phyloP scores from a whole-genome alignment of 2,888 invertebrate genomes.

The Pedicia rivosa region DNA sequence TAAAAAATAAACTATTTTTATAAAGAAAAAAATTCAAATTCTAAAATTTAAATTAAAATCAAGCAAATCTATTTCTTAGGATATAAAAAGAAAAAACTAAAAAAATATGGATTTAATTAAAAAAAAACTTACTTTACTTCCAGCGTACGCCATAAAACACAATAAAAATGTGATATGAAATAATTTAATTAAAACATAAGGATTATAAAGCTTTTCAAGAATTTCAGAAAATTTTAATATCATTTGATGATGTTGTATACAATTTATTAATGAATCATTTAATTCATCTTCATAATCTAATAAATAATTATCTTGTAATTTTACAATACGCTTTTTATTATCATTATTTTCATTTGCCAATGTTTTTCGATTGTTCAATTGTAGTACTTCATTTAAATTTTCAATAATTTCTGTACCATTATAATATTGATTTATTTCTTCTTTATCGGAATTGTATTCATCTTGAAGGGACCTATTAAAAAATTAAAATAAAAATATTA shows the following conservation, averaged over 20 bases:
- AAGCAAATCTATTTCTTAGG: no score
- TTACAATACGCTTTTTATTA: background rate
- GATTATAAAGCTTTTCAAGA: conserved; percentile 23
- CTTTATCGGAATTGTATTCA: background rate
- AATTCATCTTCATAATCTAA: conserved; percentile 11
- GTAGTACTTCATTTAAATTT: background rate
- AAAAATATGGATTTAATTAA: background rate
- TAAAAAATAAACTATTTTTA: background rate
- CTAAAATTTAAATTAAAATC: no score
- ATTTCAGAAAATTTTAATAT: conserved; percentile 18
- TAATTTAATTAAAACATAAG: conserved; percentile 24
- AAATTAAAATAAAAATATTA: background rate
- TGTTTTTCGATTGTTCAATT: background rate
- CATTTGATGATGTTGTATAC: conserved; percentile 22
- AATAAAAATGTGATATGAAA: conserved; percentile 21
- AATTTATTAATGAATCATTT: conserved; percentile 15
- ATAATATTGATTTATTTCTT: conserved; percentile 9
- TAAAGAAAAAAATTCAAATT: background rate
- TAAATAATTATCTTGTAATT: conserved; percentile 6
- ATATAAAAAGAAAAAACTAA: no score
- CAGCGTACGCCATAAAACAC: conserved; percentile 24
- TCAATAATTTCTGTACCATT: conserved; percentile 7
- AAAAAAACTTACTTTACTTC: conserved; percentile 19
- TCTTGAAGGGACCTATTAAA: background rate
- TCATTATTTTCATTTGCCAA: background rate